Base-by-base conservation (phyloP, 2,797 vertebrate genomes). In the Philypnodon macrostomus region DNA sequence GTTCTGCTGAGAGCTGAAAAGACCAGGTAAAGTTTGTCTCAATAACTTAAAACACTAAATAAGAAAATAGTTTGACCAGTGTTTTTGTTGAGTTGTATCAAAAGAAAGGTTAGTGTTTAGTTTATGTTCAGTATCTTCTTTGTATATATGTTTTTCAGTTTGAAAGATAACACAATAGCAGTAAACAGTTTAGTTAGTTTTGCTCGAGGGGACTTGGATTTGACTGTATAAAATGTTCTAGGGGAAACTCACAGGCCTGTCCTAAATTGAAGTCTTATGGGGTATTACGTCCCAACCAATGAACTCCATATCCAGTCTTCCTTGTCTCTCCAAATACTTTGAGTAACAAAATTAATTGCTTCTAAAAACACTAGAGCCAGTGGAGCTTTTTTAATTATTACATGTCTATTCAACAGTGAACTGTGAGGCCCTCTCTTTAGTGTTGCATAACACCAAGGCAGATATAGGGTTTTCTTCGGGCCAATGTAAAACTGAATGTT, bases 201-300 rank as follows among this genome's bases (percentile, higher is more conserved):
- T 5, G 5, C 26, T 27, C 5, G 5, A 27, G 2, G 26, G 8
- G 2, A 27, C 21, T 3, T 27, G 26, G 8, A 2, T 27, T 27
- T 3, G 3, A 23, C 21, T 2, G 26, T 27, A 4, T 34, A 44
- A 51, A 47, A 7, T 33, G 10, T 31, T 39, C 12, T 17, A 35
- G 6, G n/a, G 12, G 23, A 53, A 48, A 14, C 16, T 21, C 21
- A 30, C 33, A 2, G 24, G 44, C 54, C 47, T 16, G 8, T 51
- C 51, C 53, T 17, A 12, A 63, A 61, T 47, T 18, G 18, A 59
- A 58, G 36, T 78, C 72, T 67, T 56, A 50, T 59, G 59, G 19
- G 23, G 41, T 51, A 71, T 56, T 34, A 16, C 3, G 21, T 23
- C 21, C 35, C 12, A 46, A 12, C 30, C 36, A 9, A n/a, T n/a